Percentiles rank a stretch among this genome's conserved stretches.
These are phyloP conservation scores for Nasonia giraulti DNA, from an alignment of 1,140 invertebrate species.

Conservation along the genomic window DNA sequence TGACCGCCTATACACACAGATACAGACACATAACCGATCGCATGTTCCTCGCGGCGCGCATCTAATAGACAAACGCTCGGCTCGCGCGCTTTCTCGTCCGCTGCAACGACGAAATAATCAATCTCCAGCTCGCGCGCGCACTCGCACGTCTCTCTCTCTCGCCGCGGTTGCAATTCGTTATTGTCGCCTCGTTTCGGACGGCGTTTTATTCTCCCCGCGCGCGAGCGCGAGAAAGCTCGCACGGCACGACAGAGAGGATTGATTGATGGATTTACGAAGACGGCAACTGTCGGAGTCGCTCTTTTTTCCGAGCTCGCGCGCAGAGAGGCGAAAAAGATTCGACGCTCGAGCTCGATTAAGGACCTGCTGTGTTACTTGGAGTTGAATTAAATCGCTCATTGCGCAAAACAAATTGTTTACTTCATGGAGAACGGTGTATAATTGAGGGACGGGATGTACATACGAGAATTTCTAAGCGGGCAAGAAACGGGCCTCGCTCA, in stretches of 20 bases:
- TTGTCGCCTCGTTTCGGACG: constrained; percentile 18
- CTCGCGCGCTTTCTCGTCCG: background rate
- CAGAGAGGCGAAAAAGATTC: background rate
- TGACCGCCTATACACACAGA: background rate
- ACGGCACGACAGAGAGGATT: background rate
- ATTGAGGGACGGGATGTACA: background rate
- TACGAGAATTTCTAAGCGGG: background rate
- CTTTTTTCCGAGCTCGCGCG: too few relatives aligned
- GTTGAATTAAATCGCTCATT: background rate
- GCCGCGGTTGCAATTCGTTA: constrained; percentile 1
- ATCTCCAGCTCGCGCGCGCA: constrained; percentile 8
- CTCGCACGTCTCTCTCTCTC: background rate
- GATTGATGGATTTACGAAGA: background rate
- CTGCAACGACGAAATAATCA: constrained; percentile 2
- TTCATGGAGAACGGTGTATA: background rate
- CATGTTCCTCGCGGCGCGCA: background rate
- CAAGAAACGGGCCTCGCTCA: background rate
- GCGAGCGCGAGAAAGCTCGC: background rate
- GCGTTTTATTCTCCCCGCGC: background rate
- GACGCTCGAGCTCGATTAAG: too few relatives aligned
- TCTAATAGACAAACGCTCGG: constrained; percentile 23
- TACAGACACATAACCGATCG: background rate
- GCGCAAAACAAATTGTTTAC: background rate
- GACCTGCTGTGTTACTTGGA: too few relatives aligned
- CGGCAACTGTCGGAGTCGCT: background rate